Conservation (phyloP, 1,140 invertebrate genomes). For the Bombus haemorrhoidalis region DNA sequence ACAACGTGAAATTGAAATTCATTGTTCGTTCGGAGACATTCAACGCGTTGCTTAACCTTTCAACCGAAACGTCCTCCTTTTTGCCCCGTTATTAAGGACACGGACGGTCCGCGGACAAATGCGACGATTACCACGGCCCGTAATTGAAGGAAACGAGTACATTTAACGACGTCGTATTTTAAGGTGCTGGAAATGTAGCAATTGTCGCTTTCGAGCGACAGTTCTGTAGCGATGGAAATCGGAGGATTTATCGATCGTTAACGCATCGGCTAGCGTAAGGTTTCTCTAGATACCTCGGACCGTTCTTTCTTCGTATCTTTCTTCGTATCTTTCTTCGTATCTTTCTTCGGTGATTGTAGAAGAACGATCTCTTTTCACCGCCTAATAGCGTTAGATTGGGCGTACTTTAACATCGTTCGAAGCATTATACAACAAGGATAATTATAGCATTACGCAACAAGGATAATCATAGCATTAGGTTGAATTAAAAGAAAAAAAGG, state of each 20-base stretch:
- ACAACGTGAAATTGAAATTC: slow-evolving; percentile 38
- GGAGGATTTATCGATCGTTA: slow-evolving; percentile 8
- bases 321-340: too few species aligned
- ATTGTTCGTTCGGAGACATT: slow-evolving; percentile 12
- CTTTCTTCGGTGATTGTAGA: neutral
- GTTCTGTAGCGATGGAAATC: neutral
- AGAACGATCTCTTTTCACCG: neutral
- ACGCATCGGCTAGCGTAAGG: neutral
- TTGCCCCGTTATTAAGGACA: slow-evolving; percentile 10
- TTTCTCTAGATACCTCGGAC: neutral
- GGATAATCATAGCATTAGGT: too few species aligned
- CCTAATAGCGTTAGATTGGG: neutral
- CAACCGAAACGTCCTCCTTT: slow-evolving; percentile 9
- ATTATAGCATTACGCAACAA: too few species aligned
- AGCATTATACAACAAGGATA: rapidly evolving
- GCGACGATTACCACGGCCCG: neutral
- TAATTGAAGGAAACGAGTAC: neutral
- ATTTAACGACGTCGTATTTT: slow-evolving; percentile 28
- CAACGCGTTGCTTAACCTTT: slow-evolving; percentile 17
- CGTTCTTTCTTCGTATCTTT: neutral
- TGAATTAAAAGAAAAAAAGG: too few species aligned
- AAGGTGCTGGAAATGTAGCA: neutral
- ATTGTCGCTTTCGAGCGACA: neutral
- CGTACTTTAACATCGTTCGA: neutral
- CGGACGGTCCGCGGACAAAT: neutral